Conservation (phyloP, 2,113 vertebrate genomes). For the Spizaetus ornatus region DNA sequence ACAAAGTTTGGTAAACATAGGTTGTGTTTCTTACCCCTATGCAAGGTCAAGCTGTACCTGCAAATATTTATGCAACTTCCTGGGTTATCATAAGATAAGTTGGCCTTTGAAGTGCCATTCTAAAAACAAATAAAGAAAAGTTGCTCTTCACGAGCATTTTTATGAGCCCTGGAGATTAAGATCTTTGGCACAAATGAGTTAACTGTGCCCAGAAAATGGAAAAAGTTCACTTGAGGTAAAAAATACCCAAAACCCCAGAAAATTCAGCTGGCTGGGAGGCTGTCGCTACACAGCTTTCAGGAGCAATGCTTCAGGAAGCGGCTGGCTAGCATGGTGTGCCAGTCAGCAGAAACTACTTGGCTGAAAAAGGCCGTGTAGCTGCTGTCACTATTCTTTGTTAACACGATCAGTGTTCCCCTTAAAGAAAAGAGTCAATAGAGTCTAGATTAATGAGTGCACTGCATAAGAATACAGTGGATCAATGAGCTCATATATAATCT, state of each 20-base stretch:
- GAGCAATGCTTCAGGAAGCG: neutral
- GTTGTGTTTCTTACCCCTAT: neutral
- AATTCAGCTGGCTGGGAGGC: neutral
- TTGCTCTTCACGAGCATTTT: neutral
- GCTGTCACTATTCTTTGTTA: neutral
- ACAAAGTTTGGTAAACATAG: neutral
- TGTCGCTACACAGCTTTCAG: rapidly evolving
- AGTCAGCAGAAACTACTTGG: neutral
- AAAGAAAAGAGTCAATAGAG: neutral
- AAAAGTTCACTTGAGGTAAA: neutral
- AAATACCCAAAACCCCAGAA: neutral
- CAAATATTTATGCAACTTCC: neutral
- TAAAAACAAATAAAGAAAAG: neutral
- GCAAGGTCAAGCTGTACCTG: neutral
- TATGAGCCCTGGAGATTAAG: neutral
- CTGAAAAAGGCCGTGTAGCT: neutral
- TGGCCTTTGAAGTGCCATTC: neutral
- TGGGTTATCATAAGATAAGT: neutral
- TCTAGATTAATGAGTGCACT: neutral
- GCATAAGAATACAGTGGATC: neutral
- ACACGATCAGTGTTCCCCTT: rapidly evolving
- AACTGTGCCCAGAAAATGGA: neutral
- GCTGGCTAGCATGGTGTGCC: neutral
- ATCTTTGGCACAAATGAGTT: neutral
- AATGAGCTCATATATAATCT: neutral